phyloP scores from a whole-genome alignment of 2,888 invertebrate genomes.

The Agonopterix heracliana region DNA sequence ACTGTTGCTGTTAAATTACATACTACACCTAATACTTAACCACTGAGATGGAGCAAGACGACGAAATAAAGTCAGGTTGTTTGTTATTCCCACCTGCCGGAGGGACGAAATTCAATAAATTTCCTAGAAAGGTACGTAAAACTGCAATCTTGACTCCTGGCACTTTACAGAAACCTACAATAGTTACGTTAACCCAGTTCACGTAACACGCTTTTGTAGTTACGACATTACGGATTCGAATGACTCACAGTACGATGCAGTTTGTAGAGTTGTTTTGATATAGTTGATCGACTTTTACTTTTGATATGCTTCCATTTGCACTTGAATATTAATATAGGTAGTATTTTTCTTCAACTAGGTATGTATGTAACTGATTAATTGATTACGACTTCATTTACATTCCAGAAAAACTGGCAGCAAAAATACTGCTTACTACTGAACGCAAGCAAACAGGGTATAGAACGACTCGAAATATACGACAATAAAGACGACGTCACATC shows the following conservation, averaged over 20 bases:
- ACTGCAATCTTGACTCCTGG: background rate
- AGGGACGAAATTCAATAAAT: constrained; percentile 81
- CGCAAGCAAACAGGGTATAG: constrained; percentile 90
- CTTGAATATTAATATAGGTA: no score
- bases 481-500: constrained; percentile 82
- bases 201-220: constrained; percentile 1
- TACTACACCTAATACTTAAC: constrained; percentile 17
- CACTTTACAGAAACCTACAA: background rate
- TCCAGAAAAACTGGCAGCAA: constrained; percentile 90
- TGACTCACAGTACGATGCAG: constrained; percentile 6
- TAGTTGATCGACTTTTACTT: constrained; percentile 8
- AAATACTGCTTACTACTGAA: constrained; percentile 86
- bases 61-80: constrained; percentile 84
- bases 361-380: no score
- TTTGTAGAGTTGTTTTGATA: constrained; percentile 6
- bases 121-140: constrained; percentile 80
- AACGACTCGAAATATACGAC: constrained; percentile 90
- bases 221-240: constrained; percentile 10
- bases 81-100: constrained; percentile 84
- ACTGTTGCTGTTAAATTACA: constrained; percentile 12
- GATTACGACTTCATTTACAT: background rate
- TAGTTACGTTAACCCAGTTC: background rate
- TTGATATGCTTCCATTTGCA: background rate
- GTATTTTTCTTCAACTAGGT: no score
- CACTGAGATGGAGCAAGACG: constrained; percentile 81